These are phyloP conservation scores for Rhinatrema bivittatum DNA, from an alignment of 2,797 vertebrate genomes.

Conservation along the genomic window DNA sequence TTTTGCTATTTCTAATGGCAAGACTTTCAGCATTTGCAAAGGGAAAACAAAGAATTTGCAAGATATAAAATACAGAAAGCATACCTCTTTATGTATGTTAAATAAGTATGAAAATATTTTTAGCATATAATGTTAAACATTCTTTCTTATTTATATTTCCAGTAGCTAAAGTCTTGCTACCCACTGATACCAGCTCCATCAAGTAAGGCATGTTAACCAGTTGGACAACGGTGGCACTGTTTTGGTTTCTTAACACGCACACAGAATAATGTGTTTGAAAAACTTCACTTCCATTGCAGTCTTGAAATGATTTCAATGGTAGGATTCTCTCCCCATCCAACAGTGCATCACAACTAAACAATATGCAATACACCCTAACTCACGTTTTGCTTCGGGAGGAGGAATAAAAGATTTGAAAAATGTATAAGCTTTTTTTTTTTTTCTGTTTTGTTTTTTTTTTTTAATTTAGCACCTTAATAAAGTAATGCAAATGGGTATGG, in stretches of 20 bases:
- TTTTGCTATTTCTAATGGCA: constrained; percentile 45
- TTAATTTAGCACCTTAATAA: constrained; percentile 80
- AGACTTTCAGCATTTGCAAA: constrained; percentile 53
- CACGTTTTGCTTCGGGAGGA: constrained; percentile 39
- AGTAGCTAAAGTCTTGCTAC: constrained; percentile 63
- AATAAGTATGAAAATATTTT: constrained; percentile 79
- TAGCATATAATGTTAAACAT: constrained; percentile 76
- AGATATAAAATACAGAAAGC: constrained; percentile 69
- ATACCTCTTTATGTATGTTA: constrained; percentile 68
- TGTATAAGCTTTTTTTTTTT: constrained; percentile 53
- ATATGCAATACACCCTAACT: constrained; percentile 26
- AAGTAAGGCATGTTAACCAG: constrained; percentile 68
- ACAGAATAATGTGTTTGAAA: too few species aligned
- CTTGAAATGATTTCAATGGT: constrained; percentile 38
- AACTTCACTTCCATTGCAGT: constrained; percentile 37
- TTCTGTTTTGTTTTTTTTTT: constrained; percentile 38
- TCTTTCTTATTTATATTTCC: constrained; percentile 70
- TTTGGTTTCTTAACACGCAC: too few species aligned
- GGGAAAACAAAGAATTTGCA: constrained; percentile 45
- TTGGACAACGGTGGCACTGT: constrained; percentile 43
- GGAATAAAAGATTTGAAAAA: constrained; percentile 58
- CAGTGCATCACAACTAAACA: constrained; percentile 34
- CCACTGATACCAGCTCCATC: constrained; percentile 51
- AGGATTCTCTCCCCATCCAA: constrained; percentile 34
- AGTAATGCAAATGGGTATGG: constrained; percentile 76